Evolutionary conservation across 2,113 vertebrate species (phyloP).

Genomic region (Pholis gunnellus): DNA sequence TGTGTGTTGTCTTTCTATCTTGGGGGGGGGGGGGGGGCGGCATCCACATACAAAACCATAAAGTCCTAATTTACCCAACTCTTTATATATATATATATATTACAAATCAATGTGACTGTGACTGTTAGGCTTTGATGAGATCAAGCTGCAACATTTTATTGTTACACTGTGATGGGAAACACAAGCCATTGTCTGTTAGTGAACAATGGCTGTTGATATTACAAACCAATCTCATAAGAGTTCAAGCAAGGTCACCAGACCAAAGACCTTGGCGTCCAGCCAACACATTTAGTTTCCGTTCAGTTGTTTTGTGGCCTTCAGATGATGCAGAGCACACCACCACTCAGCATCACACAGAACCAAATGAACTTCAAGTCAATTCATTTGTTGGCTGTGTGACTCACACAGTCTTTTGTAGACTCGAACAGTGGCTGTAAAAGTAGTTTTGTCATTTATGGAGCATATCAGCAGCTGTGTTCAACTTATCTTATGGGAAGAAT

Average conservation of each 20-base stretch:
- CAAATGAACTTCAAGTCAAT: neutral
- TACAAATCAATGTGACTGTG: neutral
- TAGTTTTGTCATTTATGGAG: neutral
- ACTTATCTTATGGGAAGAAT: neutral
- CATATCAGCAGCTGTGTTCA: neutral
- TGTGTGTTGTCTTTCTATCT: conserved; percentile 9
- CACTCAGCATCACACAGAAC: neutral
- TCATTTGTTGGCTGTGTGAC: neutral
- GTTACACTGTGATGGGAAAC: neutral
- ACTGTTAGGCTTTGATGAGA: neutral
- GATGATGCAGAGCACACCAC: neutral
- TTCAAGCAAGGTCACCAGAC: neutral
- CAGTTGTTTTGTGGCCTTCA: neutral
- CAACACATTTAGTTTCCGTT: neutral
- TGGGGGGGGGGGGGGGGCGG: too few relatives aligned
- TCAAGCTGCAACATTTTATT: neutral
- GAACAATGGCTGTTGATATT: neutral
- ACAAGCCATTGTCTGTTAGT: neutral
- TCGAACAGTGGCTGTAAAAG: neutral
- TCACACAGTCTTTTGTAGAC: neutral
- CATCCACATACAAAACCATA: neutral
- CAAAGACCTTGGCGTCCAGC: neutral
- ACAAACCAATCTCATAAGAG: neutral
- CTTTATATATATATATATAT: neutral
- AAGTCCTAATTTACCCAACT: neutral